Evolutionary conservation across 64 coral and sea anemone species (phyloP), one percentile per base, ranked within the genome.

Genomic region (Acropora tenuis): DNA sequence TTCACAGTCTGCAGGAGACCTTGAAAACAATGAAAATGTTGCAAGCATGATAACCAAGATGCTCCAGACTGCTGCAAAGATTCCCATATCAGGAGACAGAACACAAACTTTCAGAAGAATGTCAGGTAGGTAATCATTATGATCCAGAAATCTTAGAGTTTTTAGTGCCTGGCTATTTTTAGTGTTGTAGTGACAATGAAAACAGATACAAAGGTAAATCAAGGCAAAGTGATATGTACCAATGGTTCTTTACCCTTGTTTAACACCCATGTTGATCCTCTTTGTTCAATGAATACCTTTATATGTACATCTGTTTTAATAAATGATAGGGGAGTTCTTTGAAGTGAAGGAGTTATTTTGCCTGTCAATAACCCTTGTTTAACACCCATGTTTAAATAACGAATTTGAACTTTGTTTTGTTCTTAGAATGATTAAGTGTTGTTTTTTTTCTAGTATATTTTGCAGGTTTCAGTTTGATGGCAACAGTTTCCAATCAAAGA

Each of bases 91-190:
- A n/a, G 95, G 95, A 6, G 95, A 97, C 66, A 90, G 88, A 72
- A 94, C 95, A 45, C 95, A 97, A 71, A 94, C 92, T 0, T 88
- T 97, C 47, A 94, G 94, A 17, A 91, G 95, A 94, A 91, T 97
- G 92, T 97, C 95, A 85, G 84, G 95, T 44, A 8, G 2, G 8
- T 8, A 15, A 63, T 63, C 59, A 8, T 63, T 63, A 13, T 13
- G 12, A 11, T 13, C 52, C 52, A 55, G 52, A 55, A 2, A 55
- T 30, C 30, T 55, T 5, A 1, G 2, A 55, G 5, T 55, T 55
- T 55, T 55, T 55, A 10, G 6, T 55, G 52, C 52, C 10, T 7
- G 0, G 52, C 52, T 7, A 55, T 10, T 55, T 55, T 55, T 55
- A 55, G 10, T 55, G 52, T 10, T 55, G 6, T 55, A 55, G 52